Percentiles rank a stretch among this genome's conserved stretches.
Conservation (phyloP, 2,113 vertebrate genomes). For the Bos javanicus region DNA sequence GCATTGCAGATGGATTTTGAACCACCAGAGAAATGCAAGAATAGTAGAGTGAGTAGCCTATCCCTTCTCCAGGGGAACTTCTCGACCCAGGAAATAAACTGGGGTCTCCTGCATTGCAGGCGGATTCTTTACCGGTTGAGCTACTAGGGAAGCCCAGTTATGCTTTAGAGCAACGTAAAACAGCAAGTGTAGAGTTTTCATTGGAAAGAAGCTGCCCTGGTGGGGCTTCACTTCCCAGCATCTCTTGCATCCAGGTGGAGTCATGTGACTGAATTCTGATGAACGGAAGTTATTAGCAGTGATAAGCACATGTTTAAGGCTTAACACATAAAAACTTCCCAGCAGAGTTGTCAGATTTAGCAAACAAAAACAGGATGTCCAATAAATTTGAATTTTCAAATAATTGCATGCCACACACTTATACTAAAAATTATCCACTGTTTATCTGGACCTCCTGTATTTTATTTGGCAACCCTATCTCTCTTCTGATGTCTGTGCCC, state of each 20-base stretch:
- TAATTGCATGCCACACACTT: background rate
- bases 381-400: background rate
- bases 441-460: background rate
- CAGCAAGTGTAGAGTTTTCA: background rate
- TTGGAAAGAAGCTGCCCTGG: background rate
- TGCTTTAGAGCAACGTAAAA: background rate
- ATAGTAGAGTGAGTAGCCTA: background rate
- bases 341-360: background rate
- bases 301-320: background rate
- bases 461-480: background rate
- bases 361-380: background rate
- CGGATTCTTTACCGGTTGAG: rapidly evolving
- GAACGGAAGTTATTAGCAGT: background rate
- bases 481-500: background rate
- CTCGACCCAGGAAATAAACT: background rate
- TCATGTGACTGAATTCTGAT: background rate
- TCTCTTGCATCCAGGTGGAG: background rate
- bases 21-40: background rate
- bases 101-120: background rate
- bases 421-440: background rate
- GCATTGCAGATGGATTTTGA: background rate
- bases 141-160: background rate
- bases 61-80: background rate
- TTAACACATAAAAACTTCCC: background rate
- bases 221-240: background rate